Conservation (phyloP, 2,888 invertebrate genomes). For the Eristalis tenax region DNA sequence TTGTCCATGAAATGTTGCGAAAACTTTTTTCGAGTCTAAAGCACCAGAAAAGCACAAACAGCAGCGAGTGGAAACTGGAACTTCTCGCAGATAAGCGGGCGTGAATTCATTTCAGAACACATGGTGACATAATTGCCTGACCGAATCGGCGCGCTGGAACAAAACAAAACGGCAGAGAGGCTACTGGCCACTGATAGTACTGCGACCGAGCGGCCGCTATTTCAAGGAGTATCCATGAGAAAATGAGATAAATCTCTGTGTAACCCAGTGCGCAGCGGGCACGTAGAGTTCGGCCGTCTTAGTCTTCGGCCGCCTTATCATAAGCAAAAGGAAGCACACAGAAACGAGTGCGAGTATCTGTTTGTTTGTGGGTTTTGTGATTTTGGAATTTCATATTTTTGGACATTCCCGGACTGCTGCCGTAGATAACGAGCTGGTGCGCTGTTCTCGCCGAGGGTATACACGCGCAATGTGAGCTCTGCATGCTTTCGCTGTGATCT, state of each 20-base stretch:
- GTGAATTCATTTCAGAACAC: constrained; percentile 58
- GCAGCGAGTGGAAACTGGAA: constrained; percentile 51
- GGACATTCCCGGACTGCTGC: constrained; percentile 40
- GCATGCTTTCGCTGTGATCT: not conserved
- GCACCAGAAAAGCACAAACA: constrained; percentile 3
- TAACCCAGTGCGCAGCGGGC: constrained; percentile 61
- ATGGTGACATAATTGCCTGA: constrained; percentile 70
- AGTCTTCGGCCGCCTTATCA: constrained; percentile 49
- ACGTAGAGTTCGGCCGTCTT: constrained; percentile 24
- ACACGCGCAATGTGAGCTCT: constrained; percentile 15
- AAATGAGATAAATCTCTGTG: constrained; percentile 63
- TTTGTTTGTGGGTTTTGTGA: constrained; percentile 39
- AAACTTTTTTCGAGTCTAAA: constrained; percentile 46
- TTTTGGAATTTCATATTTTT: constrained; percentile 64
- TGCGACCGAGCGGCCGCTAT: constrained; percentile 17
- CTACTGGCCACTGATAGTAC: constrained; percentile 54
- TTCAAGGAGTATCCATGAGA: constrained; percentile 65
- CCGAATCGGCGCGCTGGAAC: constrained; percentile 20
- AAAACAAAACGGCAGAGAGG: constrained; percentile 59
- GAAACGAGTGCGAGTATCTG: constrained; percentile 54
- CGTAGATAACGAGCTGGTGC: constrained; percentile 45
- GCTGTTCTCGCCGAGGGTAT: not conserved
- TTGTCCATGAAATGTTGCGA: constrained; percentile 70
- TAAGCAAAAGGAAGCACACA: constrained; percentile 66
- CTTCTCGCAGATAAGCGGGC: constrained; percentile 54